Conservation (phyloP, 2,797 vertebrate species). For the Xyrichtys novacula region DNA sequence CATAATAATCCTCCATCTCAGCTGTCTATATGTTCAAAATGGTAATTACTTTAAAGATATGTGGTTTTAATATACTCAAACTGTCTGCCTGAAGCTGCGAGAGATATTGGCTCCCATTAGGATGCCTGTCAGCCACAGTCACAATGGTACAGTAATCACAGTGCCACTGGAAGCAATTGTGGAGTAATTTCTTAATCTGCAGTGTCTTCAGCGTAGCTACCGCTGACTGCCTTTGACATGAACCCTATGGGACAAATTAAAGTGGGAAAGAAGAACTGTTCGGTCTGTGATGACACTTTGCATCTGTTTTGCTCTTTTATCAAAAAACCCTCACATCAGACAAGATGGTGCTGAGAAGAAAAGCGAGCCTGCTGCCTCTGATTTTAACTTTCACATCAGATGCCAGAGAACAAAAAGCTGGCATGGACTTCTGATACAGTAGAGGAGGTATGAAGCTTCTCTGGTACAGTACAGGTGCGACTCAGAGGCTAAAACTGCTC, state of each 20-base stretch:
- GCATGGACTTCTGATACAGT: slow-evolving; percentile 18
- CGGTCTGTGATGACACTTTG: slow-evolving; percentile 12
- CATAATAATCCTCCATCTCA: neutral
- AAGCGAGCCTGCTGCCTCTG: slow-evolving; percentile 34
- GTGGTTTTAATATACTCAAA: neutral
- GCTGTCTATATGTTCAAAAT: neutral
- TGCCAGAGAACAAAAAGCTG: slow-evolving; percentile 25
- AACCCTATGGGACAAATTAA: slow-evolving; percentile 29
- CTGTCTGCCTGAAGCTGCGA: slow-evolving; percentile 14
- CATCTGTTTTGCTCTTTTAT: slow-evolving; percentile 37
- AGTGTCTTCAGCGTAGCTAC: neutral
- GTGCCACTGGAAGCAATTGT: slow-evolving; percentile 16
- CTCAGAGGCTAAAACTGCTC: slow-evolving; percentile 3
- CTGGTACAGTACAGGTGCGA: slow-evolving; percentile 3
- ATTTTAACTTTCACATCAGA: slow-evolving; percentile 54
- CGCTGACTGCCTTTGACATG: slow-evolving; percentile 18
- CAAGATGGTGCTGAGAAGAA: slow-evolving; percentile 12
- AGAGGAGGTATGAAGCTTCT: slow-evolving; percentile 12
- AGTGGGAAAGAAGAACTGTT: slow-evolving; percentile 26
- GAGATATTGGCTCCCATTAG: slow-evolving; percentile 25
- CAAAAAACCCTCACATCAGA: slow-evolving; percentile 23
- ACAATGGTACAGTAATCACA: slow-evolving; percentile 24
- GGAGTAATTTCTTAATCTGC: slow-evolving; percentile 17
- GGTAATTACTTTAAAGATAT: slow-evolving; percentile 4
- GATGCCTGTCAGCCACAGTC: slow-evolving; percentile 20